Conservation (phyloP, 2,888 invertebrate genomes). For the Noctuana brunneofusca region DNA sequence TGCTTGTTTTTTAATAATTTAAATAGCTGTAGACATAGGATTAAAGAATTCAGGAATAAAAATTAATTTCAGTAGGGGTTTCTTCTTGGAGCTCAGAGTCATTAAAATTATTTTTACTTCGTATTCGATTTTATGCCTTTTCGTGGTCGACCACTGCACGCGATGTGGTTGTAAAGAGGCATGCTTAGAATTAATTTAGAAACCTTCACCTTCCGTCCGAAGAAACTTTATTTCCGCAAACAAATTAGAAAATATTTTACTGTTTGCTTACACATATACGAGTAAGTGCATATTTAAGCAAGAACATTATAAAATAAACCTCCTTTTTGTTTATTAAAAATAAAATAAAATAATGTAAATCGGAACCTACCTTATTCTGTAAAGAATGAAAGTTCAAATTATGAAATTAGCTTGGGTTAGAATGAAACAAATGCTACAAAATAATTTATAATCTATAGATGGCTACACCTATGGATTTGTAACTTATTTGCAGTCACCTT, state of each 20-base stretch:
- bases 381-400: too few species aligned
- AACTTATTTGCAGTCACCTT: slow-evolving; percentile 34
- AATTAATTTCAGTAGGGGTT: too few species aligned
- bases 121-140: slow-evolving; percentile 9
- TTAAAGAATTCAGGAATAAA: too few species aligned
- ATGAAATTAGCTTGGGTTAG: too few species aligned
- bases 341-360: neutral
- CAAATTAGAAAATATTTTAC: neutral
- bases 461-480: neutral
- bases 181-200: slow-evolving; percentile 24
- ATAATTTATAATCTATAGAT: neutral
- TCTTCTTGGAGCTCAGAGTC: neutral
- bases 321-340: too few species aligned
- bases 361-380: too few species aligned
- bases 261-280: too few species aligned
- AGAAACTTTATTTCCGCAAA: slow-evolving; percentile 16
- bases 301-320: too few species aligned
- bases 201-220: slow-evolving; percentile 21
- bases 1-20: too few species aligned
- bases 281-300: too few species aligned
- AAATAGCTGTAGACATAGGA: too few species aligned
- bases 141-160: slow-evolving; percentile 5
- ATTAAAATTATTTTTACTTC: neutral
- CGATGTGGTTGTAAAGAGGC: slow-evolving; percentile 9
- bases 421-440: neutral